These are phyloP conservation scores for Myotis planiceps DNA, from an alignment of 2,797 vertebrate genomes.

Conservation along the genomic window DNA sequence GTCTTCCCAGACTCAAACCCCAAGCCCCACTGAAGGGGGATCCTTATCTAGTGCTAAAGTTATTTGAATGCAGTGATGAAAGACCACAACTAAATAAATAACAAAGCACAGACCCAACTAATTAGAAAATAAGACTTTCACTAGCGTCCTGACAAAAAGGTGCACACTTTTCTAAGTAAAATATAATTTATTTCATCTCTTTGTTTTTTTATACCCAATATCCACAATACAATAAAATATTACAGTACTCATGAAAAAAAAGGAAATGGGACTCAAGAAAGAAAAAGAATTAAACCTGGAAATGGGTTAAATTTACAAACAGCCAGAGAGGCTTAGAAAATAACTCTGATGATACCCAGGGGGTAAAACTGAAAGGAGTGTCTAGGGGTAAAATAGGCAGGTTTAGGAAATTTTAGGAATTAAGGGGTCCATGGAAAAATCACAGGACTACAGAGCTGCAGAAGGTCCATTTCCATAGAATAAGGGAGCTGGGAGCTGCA, in stretches of 20 bases:
- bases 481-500: too few species aligned
- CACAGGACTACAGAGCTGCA: too few species aligned
- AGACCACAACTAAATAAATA: not conserved
- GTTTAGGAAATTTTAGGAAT: too few species aligned
- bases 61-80: not conserved
- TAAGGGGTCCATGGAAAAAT: too few species aligned
- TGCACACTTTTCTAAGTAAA: not conserved
- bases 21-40: not conserved
- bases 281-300: not conserved
- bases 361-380: not conserved
- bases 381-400: too few species aligned
- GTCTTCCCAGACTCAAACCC: not conserved
- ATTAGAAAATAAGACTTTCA: not conserved
- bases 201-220: not conserved
- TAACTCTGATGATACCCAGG: not conserved
- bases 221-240: not conserved
- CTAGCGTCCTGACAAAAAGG: not conserved
- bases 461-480: too few species aligned
- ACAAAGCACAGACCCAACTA: not conserved
- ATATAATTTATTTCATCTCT: not conserved
- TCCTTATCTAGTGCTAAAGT: not conserved
- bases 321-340: not conserved
- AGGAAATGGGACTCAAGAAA: not conserved
- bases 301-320: not conserved
- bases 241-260: not conserved